These are phyloP conservation scores for Willowsia nigromaculata DNA, from an alignment of 2,888 invertebrate species.

Conservation along the genomic window DNA sequence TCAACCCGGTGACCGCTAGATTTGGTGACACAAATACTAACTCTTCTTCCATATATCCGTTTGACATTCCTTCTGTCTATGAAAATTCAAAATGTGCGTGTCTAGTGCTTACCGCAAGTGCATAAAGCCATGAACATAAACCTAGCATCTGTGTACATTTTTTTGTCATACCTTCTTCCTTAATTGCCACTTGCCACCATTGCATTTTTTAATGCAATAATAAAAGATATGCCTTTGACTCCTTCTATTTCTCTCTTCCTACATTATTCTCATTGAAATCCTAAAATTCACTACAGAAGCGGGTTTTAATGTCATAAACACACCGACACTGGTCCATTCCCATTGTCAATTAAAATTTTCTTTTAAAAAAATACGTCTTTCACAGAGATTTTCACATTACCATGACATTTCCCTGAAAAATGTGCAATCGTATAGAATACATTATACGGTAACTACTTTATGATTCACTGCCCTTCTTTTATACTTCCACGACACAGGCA, in stretches of 20 bases:
- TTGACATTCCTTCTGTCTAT: background rate
- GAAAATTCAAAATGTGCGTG: background rate
- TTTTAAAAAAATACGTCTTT: background rate
- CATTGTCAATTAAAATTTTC: background rate
- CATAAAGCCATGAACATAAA: constrained; percentile 26
- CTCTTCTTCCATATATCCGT: background rate
- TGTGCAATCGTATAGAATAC: background rate
- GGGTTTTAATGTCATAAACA: constrained; percentile 16
- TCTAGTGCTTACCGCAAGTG: constrained; percentile 6
- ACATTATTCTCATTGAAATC: background rate
- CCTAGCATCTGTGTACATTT: background rate
- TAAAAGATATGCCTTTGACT: background rate
- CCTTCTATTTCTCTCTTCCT: background rate
- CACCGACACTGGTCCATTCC: background rate
- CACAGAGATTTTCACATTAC: background rate
- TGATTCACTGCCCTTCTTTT: constrained; percentile 31
- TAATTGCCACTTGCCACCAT: constrained; percentile 19
- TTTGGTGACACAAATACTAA: constrained; percentile 2
- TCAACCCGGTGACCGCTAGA: constrained; percentile 5
- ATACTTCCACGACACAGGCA: background rate
- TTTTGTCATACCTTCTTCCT: background rate
- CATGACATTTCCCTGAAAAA: background rate
- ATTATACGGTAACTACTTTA: background rate
- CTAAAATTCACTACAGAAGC: constrained; percentile 1
- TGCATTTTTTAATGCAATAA: background rate